Evolutionary conservation across 2,797 vertebrate species (phyloP).

Genomic region (Triplophysa bombifrons): DNA sequence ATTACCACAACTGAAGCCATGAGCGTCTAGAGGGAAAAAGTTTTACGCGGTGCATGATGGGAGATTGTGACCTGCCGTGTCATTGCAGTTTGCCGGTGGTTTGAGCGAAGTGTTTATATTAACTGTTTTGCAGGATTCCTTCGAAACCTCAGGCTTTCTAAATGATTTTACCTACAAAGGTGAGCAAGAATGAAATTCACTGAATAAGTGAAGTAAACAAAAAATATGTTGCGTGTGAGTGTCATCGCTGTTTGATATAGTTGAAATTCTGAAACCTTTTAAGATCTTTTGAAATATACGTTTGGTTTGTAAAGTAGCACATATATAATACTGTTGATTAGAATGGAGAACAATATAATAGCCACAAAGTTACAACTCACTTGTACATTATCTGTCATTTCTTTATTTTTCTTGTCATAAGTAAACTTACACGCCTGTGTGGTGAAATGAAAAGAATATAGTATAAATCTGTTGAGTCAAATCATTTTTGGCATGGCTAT

Average conservation of each 20-base stretch:
- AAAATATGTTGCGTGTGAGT: neutral
- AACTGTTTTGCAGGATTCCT: neutral
- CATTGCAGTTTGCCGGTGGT: neutral
- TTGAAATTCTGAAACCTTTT: neutral
- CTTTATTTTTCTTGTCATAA: too few relatives aligned
- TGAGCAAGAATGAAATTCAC: neutral
- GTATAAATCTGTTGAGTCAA: too few relatives aligned
- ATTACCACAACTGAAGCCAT: neutral
- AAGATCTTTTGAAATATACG: neutral
- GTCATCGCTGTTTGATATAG: neutral
- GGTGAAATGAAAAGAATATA: too few relatives aligned
- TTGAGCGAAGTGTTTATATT: neutral
- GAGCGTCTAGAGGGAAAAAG: neutral
- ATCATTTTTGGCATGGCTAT: too few relatives aligned
- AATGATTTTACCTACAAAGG: neutral
- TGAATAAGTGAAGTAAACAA: neutral
- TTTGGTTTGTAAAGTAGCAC: neutral
- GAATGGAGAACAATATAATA: too few relatives aligned
- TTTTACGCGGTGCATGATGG: neutral
- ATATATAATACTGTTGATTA: neutral
- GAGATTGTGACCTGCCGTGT: constrained; percentile 12
- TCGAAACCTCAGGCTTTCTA: neutral
- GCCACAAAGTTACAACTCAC: too few relatives aligned
- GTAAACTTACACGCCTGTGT: too few relatives aligned
- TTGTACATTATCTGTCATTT: too few relatives aligned